Conservation (phyloP, 2,888 invertebrate genomes). For the Cheilosia scutellata region DNA sequence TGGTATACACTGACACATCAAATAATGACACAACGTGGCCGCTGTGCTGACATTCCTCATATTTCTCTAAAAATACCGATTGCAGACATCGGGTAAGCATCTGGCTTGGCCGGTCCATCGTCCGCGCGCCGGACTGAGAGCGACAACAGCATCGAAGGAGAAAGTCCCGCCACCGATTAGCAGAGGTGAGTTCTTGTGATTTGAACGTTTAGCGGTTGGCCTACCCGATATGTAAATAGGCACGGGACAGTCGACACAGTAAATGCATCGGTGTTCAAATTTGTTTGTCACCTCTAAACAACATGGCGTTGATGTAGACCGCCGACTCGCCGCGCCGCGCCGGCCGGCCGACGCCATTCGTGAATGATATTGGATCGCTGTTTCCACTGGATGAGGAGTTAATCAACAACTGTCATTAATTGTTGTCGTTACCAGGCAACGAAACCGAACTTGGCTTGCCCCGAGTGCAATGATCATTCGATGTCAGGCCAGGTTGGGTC, state of each 20-base stretch:
- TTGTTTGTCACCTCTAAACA: slow-evolving; percentile 12
- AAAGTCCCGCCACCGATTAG: slow-evolving; percentile 39
- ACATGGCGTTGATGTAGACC: slow-evolving; percentile 16
- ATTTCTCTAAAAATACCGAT: slow-evolving; percentile 49
- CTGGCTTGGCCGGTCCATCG: slow-evolving; percentile 54
- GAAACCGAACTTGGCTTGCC: slow-evolving; percentile 42
- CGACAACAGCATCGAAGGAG: slow-evolving; percentile 26
- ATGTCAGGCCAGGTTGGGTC: slow-evolving; percentile 22
- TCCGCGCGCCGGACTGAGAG: slow-evolving; percentile 12
- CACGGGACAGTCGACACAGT: background rate
- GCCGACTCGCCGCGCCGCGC: background rate
- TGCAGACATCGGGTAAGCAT: slow-evolving; percentile 47
- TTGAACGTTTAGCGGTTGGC: slow-evolving; percentile 3
- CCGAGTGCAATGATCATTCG: slow-evolving; percentile 51
- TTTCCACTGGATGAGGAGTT: slow-evolving; percentile 48
- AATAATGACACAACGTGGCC: slow-evolving; percentile 61
- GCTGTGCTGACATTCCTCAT: slow-evolving; percentile 57
- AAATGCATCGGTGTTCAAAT: background rate
- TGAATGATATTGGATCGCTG: slow-evolving; percentile 28
- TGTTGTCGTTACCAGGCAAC: slow-evolving; percentile 41
- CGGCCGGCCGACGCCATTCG: slow-evolving; percentile 2
- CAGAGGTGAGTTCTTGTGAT: slow-evolving; percentile 44
- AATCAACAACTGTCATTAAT: slow-evolving; percentile 56
- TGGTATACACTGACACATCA: slow-evolving; percentile 24
- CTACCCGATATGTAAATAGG: slow-evolving; percentile 42